Evolutionary conservation across 2,888 invertebrate genomes (phyloP), one percentile per base, ranked within the genome.

Genomic region (Gastrophysa polygoni): DNA sequence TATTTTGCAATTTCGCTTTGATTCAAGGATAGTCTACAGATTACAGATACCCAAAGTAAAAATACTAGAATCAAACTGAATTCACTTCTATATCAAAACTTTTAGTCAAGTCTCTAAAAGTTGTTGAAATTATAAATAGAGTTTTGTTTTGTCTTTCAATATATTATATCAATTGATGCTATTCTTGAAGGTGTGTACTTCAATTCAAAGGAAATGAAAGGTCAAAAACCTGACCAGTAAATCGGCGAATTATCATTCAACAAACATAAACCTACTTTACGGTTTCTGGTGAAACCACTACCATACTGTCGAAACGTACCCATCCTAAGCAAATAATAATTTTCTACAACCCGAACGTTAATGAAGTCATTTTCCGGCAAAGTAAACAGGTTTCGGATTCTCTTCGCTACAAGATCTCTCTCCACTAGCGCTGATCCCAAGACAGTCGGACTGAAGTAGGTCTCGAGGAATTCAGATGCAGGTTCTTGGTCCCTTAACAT

Each of bases 381-480:
- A 68, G 65, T 57, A 64, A 69, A 67, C 67, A 63, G 65, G 69
- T 67, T 66, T 63, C 55, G 52, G 52, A 63, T 44, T 54, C 54
- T 61, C 57, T 51, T 24, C 49, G 51, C 56, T 50, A 48, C 44
- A 34, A 52, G 54, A 50, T 29, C 28, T n/a, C n/a, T n/a, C 34
- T 49, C 55, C 10, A n/a, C 11, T 20, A 10, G 56, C 48, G 29
- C 54, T 24, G 54, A 57, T 10, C 43, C 14, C 62, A 54, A 62
- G 62, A 32, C 17, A 54, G 16, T 8, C 43, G 16, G 62, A 52
- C 21, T 43, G 54, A 54, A 44, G 54, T 54, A 73, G 75, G 75
- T 73, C 76, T 76, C 72, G 66, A 73, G 78, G 78, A 78, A 78
- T 78, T 78, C 77, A 73, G 77, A 75, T 73, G 75, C 75, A 72